phyloP scores from a whole-genome alignment of 1,140 invertebrate species.

The Lordiphosa clarofinis region DNA sequence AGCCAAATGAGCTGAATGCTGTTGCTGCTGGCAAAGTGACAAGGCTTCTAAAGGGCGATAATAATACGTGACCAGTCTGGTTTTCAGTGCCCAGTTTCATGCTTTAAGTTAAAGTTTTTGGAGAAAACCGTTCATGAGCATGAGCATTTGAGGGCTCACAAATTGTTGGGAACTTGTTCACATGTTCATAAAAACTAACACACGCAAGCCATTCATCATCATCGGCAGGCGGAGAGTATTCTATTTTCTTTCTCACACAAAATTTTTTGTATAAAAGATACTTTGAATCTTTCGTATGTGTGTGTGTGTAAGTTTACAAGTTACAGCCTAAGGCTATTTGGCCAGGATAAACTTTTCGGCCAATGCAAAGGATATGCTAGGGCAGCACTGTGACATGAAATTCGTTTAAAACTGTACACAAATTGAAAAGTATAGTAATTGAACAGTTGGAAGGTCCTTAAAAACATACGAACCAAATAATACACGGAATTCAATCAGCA shows the following conservation, averaged over 20 bases:
- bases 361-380: conserved; percentile 16
- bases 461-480: no score
- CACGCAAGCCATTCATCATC: conserved; percentile 67
- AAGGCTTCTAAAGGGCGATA: conserved; percentile 53
- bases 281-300: conserved; percentile 13
- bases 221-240: conserved; percentile 58
- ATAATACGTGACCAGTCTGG: conserved; percentile 72
- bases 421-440: background rate
- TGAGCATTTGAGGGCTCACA: conserved; percentile 19
- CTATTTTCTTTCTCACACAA: conserved; percentile 33
- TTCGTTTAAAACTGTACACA: background rate
- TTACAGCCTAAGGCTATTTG: conserved; percentile 68
- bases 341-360: conserved; percentile 55
- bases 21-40: conserved; percentile 49
- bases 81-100: conserved; percentile 4
- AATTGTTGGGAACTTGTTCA: conserved; percentile 72
- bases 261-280: conserved; percentile 51
- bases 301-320: conserved; percentile 61
- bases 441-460: no score
- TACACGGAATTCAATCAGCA: no score
- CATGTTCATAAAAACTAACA: conserved; percentile 53
- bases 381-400: conserved; percentile 28
- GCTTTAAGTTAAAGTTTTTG: conserved; percentile 52
- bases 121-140: conserved; percentile 17
- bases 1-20: conserved; percentile 61